A percentile compares a stretch with the other conserved stretches of the same genome.
phyloP scores from a whole-genome alignment of 2,888 invertebrate species.

The Isotomurus palustris region DNA sequence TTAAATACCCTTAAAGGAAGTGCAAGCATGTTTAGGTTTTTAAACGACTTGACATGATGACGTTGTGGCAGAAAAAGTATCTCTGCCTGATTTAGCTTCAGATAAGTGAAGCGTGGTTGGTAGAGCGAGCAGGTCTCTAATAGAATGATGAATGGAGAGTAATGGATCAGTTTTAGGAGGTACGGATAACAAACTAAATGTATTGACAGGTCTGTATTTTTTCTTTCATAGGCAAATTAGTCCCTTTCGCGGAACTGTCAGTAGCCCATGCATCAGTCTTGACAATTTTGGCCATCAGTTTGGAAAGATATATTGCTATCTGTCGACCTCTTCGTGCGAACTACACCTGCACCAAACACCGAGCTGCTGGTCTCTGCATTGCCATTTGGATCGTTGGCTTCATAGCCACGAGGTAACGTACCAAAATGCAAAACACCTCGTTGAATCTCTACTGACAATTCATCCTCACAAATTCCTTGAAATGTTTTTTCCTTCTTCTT shows the following conservation, averaged over 20 bases:
- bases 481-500: conserved; percentile 43
- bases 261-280: conserved; percentile 88
- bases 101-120: too few species aligned
- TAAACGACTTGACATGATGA: too few species aligned
- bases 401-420: conserved; percentile 47
- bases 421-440: neutral
- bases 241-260: conserved; percentile 85
- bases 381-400: conserved; percentile 50
- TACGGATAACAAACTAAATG: too few species aligned
- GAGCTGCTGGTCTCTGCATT: conserved; percentile 49
- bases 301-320: conserved; percentile 63
- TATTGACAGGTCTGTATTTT: too few species aligned
- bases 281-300: conserved; percentile 88
- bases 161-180: neutral
- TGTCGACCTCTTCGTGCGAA: conserved; percentile 51
- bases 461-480: neutral
- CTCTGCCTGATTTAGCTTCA: too few species aligned
- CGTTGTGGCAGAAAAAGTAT: too few species aligned
- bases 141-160: neutral
- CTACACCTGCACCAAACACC: conserved; percentile 50
- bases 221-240: conserved; percentile 72
- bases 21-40: too few species aligned
- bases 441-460: neutral
- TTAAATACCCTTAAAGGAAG: too few species aligned
- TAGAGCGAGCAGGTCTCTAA: neutral